Evolutionary conservation across 1,140 invertebrate species (phyloP), one percentile per base, ranked within the genome.

Genomic region (Hydropsyche tenuis): DNA sequence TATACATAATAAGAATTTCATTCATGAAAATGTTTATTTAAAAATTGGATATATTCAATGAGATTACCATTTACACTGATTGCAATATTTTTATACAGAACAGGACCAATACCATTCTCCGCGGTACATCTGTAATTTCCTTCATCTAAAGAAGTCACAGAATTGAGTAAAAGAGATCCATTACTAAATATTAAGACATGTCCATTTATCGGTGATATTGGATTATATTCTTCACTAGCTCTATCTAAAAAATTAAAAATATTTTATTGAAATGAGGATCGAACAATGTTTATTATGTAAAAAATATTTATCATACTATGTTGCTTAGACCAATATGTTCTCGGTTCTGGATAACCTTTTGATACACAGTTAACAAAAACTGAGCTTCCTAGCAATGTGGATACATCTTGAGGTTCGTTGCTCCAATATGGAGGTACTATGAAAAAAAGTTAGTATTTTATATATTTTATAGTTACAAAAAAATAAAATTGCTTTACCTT

Each of bases 91-190:
- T 94, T 94, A 70, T 89, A 89, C 0, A 93, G 80, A 0, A 90
- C 90, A 0, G 90, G 88, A 11, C 94, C 92, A 63, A 96, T 93
- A 14, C 91, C 92, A 80, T 96, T 96, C 74, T 90, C 91, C 0
- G 94, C 93, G 71, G 93, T 89, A 80, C 95, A 96, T 66, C 94
- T 88, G 81, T 96, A 96, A 80, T 91, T 90, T 18, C 94, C 94
- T 78, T 93, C 92, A 81, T 93, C 91, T 80, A 89, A 87, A 18
- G 91, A 88, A 27, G 89, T 87, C 0, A 91, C 92, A 5, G 90
- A 85, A 56, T 91, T 90, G 1, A 93, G 87, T 78, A 91, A 84
- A 43, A 94, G 79, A 12, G 92, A 92, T 23, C 92, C 90, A 81
- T 93, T 94, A 45, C 83, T 85, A 75, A 91, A 77, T 6, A 77